phyloP scores from a whole-genome alignment of 2,113 vertebrate genomes.

The Pluvianellus socialis region DNA sequence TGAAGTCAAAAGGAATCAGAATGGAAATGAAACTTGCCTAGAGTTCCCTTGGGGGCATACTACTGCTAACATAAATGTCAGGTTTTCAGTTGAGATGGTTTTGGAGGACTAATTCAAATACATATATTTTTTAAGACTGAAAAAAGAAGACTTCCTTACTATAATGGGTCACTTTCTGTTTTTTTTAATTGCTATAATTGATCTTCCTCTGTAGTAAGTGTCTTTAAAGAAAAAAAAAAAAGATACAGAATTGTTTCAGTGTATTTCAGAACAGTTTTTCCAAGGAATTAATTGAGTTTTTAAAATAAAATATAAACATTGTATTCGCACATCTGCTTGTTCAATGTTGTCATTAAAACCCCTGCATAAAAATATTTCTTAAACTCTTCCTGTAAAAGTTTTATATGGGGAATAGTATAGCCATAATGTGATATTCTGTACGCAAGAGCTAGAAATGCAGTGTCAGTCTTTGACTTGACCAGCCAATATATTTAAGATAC shows the following conservation, averaged over 20 bases:
- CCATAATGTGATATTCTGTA: neutral
- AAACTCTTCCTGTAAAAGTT: neutral
- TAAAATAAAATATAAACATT: neutral
- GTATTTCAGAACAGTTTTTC: neutral
- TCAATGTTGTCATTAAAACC: neutral
- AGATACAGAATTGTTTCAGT: neutral
- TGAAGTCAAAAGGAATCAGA: neutral
- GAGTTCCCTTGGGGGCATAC: neutral
- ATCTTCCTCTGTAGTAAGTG: neutral
- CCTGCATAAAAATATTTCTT: neutral
- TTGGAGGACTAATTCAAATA: neutral
- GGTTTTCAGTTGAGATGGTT: neutral
- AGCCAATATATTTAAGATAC: neutral
- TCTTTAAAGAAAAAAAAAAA: neutral
- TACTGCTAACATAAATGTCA: conserved; percentile 2
- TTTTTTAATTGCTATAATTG: neutral
- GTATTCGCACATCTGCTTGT: neutral
- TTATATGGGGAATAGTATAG: neutral
- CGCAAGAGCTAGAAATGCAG: neutral
- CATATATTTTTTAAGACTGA: neutral
- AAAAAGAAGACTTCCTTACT: neutral
- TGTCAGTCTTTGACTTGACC: neutral
- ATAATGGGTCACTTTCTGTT: neutral
- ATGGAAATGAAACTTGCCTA: neutral
- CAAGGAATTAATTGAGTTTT: neutral